Percentiles rank a stretch among this genome's conserved stretches.
Evolutionary conservation across 2,797 vertebrate genomes (phyloP).

Genomic region (Pangasius djambal): DNA sequence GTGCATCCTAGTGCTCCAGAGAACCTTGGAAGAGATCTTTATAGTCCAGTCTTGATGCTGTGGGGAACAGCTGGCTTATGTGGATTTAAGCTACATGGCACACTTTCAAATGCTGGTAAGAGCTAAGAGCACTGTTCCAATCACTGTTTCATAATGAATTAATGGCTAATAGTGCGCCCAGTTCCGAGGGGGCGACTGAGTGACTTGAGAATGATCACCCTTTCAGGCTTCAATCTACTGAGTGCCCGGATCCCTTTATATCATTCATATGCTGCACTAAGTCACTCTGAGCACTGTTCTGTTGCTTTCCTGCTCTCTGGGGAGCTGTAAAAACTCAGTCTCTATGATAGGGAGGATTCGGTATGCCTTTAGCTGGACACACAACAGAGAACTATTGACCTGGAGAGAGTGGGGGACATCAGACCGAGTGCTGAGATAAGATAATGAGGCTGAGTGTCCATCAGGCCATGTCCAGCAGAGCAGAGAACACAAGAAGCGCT

Average conservation of each 20-base stretch:
- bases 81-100: constrained; percentile 26
- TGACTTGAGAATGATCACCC: constrained; percentile 38
- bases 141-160: constrained; percentile 44
- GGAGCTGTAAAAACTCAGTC: constrained; percentile 32
- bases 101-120: constrained; percentile 7
- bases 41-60: not conserved
- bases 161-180: constrained; percentile 23
- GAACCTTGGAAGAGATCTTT: constrained; percentile 23
- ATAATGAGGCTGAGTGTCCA: not conserved
- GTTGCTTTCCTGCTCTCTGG: constrained; percentile 29
- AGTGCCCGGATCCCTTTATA: constrained; percentile 46
- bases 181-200: constrained; percentile 17
- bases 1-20: not conserved
- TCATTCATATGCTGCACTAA: constrained; percentile 25
- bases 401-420: not conserved
- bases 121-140: constrained; percentile 9
- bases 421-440: constrained; percentile 6
- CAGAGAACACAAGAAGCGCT: not conserved
- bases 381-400: constrained; percentile 29
- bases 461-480: constrained; percentile 8
- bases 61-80: constrained; percentile 5
- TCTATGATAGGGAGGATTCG: constrained; percentile 25
- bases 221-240: constrained; percentile 36
- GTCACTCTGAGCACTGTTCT: constrained; percentile 43
- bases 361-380: not conserved